Conservation (phyloP, 2,797 vertebrate genomes). For the Eulemur albifrons region DNA sequence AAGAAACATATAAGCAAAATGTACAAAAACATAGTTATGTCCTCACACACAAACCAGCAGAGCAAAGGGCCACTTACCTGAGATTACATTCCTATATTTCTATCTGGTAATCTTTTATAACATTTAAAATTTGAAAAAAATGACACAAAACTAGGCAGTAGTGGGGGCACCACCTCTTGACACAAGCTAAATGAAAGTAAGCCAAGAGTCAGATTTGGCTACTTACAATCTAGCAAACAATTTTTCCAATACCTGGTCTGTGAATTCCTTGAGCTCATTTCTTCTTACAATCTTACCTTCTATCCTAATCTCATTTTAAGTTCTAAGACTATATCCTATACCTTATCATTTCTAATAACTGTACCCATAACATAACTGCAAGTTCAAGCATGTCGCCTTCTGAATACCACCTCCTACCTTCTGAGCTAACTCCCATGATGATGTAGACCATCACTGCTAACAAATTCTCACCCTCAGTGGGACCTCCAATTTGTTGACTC, state of each 20-base stretch:
- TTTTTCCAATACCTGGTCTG: background rate
- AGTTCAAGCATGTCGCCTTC: background rate
- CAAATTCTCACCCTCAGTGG: background rate
- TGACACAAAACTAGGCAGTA: background rate
- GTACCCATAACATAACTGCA: background rate
- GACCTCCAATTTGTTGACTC: background rate
- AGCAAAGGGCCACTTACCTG: background rate
- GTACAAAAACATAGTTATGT: background rate
- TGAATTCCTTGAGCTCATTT: background rate
- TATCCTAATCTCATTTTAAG: background rate
- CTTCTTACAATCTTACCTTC: background rate
- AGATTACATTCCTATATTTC: background rate
- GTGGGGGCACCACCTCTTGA: background rate
- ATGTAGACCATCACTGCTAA: background rate
- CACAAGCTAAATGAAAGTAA: background rate
- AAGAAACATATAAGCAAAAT: background rate
- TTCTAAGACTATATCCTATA: background rate
- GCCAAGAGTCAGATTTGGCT: background rate
- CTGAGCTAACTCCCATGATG: background rate
- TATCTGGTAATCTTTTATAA: background rate
- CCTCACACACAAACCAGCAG: background rate
- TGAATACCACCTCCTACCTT: background rate
- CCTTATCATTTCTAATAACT: background rate
- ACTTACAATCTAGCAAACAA: background rate
- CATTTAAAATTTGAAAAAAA: background rate